These are phyloP conservation scores for Penaeus japonicus DNA, from an alignment of 1,140 invertebrate genomes.

Conservation along the genomic window DNA sequence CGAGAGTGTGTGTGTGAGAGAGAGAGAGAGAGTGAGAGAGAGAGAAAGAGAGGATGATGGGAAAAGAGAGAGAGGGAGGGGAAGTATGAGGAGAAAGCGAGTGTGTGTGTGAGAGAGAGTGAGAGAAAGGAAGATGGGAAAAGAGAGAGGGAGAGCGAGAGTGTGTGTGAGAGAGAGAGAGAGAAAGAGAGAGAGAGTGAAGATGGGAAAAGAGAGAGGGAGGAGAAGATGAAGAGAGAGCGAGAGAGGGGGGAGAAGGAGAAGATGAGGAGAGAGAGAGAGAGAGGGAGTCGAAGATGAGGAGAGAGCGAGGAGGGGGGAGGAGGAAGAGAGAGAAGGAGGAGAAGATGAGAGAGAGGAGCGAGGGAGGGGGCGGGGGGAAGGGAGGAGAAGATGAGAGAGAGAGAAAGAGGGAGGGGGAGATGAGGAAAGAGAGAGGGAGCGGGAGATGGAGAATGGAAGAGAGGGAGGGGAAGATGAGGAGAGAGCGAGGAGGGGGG, in stretches of 20 bases:
- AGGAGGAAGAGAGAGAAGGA: no score
- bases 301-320: no score
- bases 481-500: no score
- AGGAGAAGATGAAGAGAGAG: no score
- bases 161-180: no score
- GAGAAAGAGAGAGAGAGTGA: no score
- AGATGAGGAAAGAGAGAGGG: background rate
- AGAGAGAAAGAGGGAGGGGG: background rate
- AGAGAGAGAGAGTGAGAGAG: conserved; percentile 8
- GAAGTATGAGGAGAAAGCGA: background rate
- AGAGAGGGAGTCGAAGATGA: no score
- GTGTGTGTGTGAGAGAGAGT: conserved; percentile 3
- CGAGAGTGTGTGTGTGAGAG: background rate
- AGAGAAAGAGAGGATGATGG: background rate
- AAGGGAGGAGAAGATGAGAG: background rate
- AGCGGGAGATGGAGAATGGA: no score
- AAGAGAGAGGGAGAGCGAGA: background rate
- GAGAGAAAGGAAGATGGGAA: background rate
- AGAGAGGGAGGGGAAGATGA: background rate
- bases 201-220: no score
- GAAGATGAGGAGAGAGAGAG: no score
- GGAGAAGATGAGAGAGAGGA: background rate
- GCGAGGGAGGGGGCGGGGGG: background rate
- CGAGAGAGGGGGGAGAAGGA: no score
- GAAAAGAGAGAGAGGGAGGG: background rate